Percentiles rank a stretch among this genome's conserved stretches.
Evolutionary conservation across 1,140 invertebrate species (phyloP).

Genomic region (Contarinia nasturtii): DNA sequence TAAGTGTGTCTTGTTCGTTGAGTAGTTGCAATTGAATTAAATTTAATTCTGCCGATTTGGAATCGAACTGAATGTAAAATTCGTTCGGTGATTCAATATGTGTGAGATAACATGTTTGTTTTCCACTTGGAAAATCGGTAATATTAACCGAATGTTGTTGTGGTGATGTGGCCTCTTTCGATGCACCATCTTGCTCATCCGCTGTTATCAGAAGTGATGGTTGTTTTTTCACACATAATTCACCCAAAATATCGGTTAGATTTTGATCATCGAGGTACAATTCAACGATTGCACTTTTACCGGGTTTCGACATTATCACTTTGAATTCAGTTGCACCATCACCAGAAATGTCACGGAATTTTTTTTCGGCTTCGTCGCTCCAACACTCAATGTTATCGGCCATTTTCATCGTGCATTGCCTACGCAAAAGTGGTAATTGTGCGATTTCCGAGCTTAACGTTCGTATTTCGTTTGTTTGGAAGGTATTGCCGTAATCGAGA

Average conservation of each 20-base stretch:
- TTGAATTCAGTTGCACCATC: constrained; percentile 43
- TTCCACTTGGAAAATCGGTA: no score
- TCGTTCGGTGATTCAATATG: no score
- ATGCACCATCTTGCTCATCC: no score
- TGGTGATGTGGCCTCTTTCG: no score
- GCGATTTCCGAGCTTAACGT: constrained; percentile 41
- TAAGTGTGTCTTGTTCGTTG: no score
- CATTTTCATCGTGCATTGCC: constrained; percentile 38
- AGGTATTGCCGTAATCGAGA: constrained; percentile 55
- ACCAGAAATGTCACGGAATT: constrained; percentile 39
- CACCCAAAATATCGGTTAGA: constrained; percentile 24
- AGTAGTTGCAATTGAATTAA: no score
- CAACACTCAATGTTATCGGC: constrained; percentile 36
- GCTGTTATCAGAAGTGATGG: no score
- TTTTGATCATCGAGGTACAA: constrained; percentile 37
- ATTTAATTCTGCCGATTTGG: no score
- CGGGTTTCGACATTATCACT: constrained; percentile 37
- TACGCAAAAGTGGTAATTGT: constrained; percentile 33
- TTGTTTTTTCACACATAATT: no score
- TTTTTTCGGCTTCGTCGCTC: constrained; percentile 37
- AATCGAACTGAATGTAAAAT: no score
- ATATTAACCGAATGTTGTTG: no score
- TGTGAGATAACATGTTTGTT: no score
- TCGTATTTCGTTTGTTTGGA: constrained; percentile 33
- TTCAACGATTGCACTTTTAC: constrained; percentile 35